Percentiles rank a stretch among this genome's conserved stretches.
These are phyloP conservation scores for Cerastis rubricosa DNA, from an alignment of 2,888 invertebrate genomes.

Conservation along the genomic window DNA sequence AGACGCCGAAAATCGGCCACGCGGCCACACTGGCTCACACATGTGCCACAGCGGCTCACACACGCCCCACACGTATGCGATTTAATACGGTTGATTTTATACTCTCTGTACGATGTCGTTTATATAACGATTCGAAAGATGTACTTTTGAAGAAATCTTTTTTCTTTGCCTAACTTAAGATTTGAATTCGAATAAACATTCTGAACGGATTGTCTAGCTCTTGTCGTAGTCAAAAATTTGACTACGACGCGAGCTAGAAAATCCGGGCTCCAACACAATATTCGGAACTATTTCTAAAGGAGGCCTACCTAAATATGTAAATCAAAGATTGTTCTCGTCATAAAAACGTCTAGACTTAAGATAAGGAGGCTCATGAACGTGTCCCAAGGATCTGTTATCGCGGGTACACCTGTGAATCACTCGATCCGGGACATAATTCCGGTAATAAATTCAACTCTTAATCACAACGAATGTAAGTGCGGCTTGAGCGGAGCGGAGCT, in stretches of 20 bases:
- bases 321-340: conserved; percentile 13
- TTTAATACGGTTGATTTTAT: conserved; percentile 13
- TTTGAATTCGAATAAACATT: background rate
- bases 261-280: background rate
- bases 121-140: conserved; percentile 6
- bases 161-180: background rate
- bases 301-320: conserved; percentile 3
- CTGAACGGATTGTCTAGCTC: too few species aligned
- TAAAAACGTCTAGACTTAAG: conserved; percentile 35
- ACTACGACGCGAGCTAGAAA: background rate
- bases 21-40: background rate
- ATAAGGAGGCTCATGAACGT: conserved; percentile 30
- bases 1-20: conserved; percentile 23
- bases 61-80: background rate
- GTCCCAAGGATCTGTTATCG: conserved; percentile 38
- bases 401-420: conserved; percentile 43
- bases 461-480: conserved; percentile 33
- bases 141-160: background rate
- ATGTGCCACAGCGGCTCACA: background rate
- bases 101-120: conserved; percentile 6
- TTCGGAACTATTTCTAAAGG: background rate
- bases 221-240: too few species aligned
- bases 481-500: background rate
- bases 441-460: conserved; percentile 42
- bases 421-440: conserved; percentile 35